A percentile compares a stretch with the other conserved stretches of the same genome.
Evolutionary conservation across 92 coral and sea anemone genomes (phyloP).

Genomic region (Phenganax subtilis): DNA sequence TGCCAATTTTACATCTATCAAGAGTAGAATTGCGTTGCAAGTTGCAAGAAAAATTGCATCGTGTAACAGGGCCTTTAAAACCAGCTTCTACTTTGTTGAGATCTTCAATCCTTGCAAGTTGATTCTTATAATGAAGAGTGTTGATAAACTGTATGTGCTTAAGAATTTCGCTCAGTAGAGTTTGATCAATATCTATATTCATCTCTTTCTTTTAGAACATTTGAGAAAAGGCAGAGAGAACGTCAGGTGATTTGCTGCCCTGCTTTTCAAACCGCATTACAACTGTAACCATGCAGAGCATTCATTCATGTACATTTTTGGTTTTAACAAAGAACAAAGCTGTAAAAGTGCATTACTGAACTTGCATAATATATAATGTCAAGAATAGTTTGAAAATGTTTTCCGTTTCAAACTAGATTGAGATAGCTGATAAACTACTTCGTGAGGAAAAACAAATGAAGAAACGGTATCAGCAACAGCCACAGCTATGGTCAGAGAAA

Average conservation of each 20-base stretch:
- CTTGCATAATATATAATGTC: no score
- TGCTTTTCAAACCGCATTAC: no score
- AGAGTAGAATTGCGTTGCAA: no score
- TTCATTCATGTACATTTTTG: no score
- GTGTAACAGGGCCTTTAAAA: no score
- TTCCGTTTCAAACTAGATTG: constrained; percentile 55
- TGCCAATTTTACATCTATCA: no score
- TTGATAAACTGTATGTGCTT: no score
- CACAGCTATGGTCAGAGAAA: constrained; percentile 96
- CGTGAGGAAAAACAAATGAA: constrained; percentile 90
- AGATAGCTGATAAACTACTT: constrained; percentile 78
- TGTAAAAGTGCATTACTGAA: no score
- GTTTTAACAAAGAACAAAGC: no score
- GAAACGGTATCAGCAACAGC: constrained; percentile 94
- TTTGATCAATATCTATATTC: background rate
- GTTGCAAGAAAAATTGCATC: no score
- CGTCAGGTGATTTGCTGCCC: constrained; percentile 59
- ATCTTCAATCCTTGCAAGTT: background rate
- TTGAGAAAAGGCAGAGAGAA: constrained; percentile 87
- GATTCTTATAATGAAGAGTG: no score
- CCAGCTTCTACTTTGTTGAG: background rate
- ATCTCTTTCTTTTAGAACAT: constrained; percentile 54
- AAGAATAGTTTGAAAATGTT: background rate
- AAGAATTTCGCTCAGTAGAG: background rate
- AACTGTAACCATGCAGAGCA: no score